Evolutionary conservation across 2,113 vertebrate genomes (phyloP).

Genomic region (Actenoides hombroni): DNA sequence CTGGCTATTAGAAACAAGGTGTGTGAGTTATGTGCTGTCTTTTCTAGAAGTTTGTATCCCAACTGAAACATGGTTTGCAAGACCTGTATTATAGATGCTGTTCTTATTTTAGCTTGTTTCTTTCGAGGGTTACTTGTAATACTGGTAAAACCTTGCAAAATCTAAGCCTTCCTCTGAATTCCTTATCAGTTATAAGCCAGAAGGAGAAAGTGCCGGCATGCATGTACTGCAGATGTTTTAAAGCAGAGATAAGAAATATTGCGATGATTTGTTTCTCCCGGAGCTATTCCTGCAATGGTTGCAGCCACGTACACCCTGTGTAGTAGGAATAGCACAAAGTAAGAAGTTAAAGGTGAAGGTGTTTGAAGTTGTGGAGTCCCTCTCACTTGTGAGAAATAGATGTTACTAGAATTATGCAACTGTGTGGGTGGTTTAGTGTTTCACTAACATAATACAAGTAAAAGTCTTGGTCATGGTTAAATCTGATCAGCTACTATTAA

Average conservation of each 20-base stretch:
- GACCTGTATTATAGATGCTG: not conserved
- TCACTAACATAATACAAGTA: not conserved
- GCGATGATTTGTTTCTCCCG: not conserved
- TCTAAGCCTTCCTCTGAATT: not conserved
- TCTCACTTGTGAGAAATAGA: not conserved
- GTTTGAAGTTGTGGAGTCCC: not conserved
- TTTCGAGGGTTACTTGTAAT: not conserved
- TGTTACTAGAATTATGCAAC: not conserved
- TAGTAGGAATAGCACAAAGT: not conserved
- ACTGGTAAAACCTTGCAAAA: not conserved
- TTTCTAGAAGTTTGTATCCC: not conserved
- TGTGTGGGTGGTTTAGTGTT: not conserved
- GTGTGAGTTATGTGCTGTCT: accelerated
- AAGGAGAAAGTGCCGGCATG: not conserved
- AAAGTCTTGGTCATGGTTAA: not conserved
- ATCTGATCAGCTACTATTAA: not conserved
- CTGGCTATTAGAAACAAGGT: not conserved
- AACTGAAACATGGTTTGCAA: not conserved
- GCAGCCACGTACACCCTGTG: not conserved
- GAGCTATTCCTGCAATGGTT: not conserved
- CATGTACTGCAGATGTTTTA: not conserved
- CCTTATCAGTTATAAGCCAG: not conserved
- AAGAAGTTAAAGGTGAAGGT: not conserved
- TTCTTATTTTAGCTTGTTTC: not conserved
- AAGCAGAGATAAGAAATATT: not conserved